Conservation (phyloP, 2,888 invertebrate species). For the Lumbricus terrestris region DNA sequence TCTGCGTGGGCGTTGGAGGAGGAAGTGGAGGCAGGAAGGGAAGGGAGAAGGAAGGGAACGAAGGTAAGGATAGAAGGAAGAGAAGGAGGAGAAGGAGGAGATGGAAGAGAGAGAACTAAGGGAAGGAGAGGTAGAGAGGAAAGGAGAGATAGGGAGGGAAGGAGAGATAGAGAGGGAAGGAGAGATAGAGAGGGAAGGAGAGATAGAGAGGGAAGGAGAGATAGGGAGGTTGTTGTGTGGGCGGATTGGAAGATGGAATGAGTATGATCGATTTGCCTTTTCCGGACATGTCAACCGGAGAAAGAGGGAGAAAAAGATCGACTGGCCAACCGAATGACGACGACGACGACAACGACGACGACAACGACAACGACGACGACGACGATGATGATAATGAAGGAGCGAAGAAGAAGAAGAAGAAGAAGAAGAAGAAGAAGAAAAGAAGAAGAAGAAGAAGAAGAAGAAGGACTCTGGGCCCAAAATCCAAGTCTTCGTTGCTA, state of each 20-base stretch:
- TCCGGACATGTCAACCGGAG: conserved; percentile 11
- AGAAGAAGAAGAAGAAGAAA: too few species aligned
- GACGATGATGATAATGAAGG: background rate
- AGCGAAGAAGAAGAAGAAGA: background rate
- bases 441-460: background rate
- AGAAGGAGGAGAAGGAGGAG: background rate
- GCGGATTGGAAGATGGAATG: background rate
- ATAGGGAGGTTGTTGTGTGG: background rate
- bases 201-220: background rate
- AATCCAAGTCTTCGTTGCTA: background rate
- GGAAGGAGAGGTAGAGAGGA: background rate
- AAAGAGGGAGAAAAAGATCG: conserved; percentile 18
- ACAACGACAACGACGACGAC: too few species aligned
- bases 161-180: background rate
- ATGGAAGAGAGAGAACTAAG: background rate
- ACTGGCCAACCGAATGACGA: background rate
- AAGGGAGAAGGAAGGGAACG: background rate
- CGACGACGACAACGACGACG: background rate
- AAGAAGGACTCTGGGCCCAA: too few species aligned
- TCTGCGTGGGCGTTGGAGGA: background rate
- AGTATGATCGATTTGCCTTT: conserved; percentile 3
- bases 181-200: background rate
- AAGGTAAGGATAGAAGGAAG: background rate
- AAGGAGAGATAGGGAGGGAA: background rate
- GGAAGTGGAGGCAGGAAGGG: background rate